phyloP scores from a whole-genome alignment of 2,888 invertebrate genomes.

The Tenthredo scrophulariae region DNA sequence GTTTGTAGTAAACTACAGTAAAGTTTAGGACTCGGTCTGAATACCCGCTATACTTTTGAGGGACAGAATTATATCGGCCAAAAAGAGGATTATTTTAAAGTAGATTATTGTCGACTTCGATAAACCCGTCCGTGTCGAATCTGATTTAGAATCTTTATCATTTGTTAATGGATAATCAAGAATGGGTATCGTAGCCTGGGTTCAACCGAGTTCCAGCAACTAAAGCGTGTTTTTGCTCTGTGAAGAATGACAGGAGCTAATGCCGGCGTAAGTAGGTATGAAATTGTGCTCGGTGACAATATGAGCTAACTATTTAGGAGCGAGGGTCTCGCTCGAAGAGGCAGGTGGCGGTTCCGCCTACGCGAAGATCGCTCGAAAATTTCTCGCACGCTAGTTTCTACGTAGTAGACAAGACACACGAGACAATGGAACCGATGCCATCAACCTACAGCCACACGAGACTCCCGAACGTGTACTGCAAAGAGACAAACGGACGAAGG shows the following conservation, averaged over 20 bases:
- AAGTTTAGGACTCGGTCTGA: background rate
- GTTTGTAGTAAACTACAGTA: background rate
- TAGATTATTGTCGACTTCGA: background rate
- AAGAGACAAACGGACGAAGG: constrained; percentile 44
- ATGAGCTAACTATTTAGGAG: constrained; percentile 19
- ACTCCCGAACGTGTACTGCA: constrained; percentile 39
- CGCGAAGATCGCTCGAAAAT: constrained; percentile 35
- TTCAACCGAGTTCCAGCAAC: background rate
- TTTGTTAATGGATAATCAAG: constrained; percentile 18
- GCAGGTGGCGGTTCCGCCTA: constrained; percentile 46
- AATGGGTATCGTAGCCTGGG: background rate
- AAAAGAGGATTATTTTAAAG: background rate
- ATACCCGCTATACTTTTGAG: background rate
- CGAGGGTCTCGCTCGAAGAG: constrained; percentile 36
- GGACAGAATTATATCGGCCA: background rate
- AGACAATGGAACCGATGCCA: constrained; percentile 50
- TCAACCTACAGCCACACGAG: constrained; percentile 45
- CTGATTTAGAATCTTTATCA: constrained; percentile 18
- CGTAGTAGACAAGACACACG: constrained; percentile 1
- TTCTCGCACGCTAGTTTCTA: constrained; percentile 29
- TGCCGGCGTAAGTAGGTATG: constrained; percentile 39
- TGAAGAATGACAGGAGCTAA: background rate
- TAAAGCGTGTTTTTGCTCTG: constrained; percentile 13
- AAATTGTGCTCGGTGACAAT: constrained; percentile 36
- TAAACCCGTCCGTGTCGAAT: constrained; percentile 34